Evolutionary conservation across 2,113 vertebrate species (phyloP), one percentile per base, ranked within the genome.

Genomic region (Piliocolobus tephrosceles): DNA sequence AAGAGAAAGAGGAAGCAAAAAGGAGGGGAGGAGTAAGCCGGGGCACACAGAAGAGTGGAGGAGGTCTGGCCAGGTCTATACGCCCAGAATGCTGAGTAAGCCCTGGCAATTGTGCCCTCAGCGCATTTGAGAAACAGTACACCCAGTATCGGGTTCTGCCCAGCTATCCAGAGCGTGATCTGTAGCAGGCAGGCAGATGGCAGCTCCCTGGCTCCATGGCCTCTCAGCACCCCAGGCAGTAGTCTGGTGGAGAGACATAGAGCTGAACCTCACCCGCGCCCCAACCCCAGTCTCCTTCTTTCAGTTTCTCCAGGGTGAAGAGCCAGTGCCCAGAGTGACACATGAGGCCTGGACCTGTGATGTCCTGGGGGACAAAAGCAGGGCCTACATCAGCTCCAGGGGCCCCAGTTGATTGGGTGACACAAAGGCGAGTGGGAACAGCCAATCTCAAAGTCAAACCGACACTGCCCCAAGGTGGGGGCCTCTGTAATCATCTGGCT

Each of bases 71-170:
- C 88, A 73, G 47, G 86, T 35, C 58, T 8, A 0, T 3, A 2
- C 4, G 14, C 27, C 1, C 10, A 8, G 79, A 81, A 92, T 94
- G 98, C 98, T 98, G 98, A 98, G 96, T 91, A 88, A 98, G 98
- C 95, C 98, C 97, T 95, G 79, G 52, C 95, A 11, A 93, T 61
- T 13, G 38, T 58, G 91, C 94, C 95, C 96, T 97, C 96, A 43
- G 70, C 89, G 64, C 90, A 58, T 92, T 45, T 2, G 9, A 95
- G 99, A 98, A 98, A 98, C 72, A 85, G 97, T 84, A 98, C 97
- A 98, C 97, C 95, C 17, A 38, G 32, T 95, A 98, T 98, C 96
- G 43, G 97, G 97, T 98, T 87, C 96, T 98, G 64, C 76, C 68
- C 94, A 82, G 97, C 97, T 97, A 95, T 92, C 97, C 70, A 1